Evolutionary conservation across 2,888 invertebrate genomes (phyloP).

Genomic region (Trachelus tabidus): DNA sequence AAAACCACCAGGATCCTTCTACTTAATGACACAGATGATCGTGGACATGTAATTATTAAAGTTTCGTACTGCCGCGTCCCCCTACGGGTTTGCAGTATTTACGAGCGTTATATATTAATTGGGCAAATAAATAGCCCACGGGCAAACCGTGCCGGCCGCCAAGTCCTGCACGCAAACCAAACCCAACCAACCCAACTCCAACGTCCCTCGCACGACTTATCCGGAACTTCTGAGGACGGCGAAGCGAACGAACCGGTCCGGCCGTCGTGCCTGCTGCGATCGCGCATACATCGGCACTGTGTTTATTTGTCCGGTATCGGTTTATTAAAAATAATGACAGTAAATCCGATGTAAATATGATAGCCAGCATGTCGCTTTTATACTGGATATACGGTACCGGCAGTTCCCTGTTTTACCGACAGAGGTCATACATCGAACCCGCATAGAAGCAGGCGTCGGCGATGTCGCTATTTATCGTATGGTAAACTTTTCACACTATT

Average conservation of each 20-base stretch:
- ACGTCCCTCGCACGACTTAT: neutral
- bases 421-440: neutral
- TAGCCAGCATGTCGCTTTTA: conserved; percentile 34
- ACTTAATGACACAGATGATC: conserved; percentile 52
- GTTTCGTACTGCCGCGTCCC: conserved; percentile 30
- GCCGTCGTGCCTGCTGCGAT: conserved; percentile 32
- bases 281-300: conserved; percentile 34
- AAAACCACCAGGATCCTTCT: neutral
- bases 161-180: conserved; percentile 1
- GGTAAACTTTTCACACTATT: neutral
- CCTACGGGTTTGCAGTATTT: conserved; percentile 53
- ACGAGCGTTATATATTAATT: conserved; percentile 65
- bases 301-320: conserved; percentile 37
- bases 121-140: conserved; percentile 61
- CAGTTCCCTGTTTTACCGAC: neutral
- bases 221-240: conserved; percentile 19
- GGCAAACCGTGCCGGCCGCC: conserved; percentile 20
- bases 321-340: conserved; percentile 61
- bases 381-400: conserved; percentile 3
- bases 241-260: conserved; percentile 49
- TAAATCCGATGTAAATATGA: conserved; percentile 55
- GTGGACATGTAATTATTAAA: conserved; percentile 58
- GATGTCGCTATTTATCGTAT: neutral
- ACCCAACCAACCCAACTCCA: neutral
- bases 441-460: neutral